Percentiles rank a stretch among this genome's conserved stretches.
Evolutionary conservation across 2,888 invertebrate species (phyloP).

Genomic region (Synergus umbraculus): DNA sequence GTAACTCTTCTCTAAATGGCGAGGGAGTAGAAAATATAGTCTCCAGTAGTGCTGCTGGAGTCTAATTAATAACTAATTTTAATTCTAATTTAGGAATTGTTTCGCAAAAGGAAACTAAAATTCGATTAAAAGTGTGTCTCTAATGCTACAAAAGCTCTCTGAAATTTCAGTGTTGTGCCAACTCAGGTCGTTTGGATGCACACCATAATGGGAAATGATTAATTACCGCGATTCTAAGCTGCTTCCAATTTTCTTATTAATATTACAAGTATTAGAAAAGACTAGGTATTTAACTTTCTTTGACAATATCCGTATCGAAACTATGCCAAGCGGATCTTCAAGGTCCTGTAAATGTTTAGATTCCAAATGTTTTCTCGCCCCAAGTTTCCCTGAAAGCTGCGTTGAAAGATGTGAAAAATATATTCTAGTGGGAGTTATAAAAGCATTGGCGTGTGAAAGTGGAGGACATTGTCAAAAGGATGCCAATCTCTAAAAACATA

Average conservation of each 20-base stretch:
- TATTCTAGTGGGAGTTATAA: not conserved
- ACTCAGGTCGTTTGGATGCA: too few relatives aligned
- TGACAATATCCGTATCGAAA: not conserved
- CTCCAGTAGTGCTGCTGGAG: not conserved
- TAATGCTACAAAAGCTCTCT: too few relatives aligned
- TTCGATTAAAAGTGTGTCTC: too few relatives aligned
- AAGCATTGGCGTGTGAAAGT: not conserved
- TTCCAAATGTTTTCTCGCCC: slow-evolving; percentile 18
- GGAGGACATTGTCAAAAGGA: not conserved
- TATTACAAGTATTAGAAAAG: not conserved
- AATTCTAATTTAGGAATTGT: too few relatives aligned
- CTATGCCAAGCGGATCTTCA: not conserved
- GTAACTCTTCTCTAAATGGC: slow-evolving; percentile 33
- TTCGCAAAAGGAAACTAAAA: too few relatives aligned
- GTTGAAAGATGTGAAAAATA: not conserved
- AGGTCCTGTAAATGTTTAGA: slow-evolving; percentile 1
- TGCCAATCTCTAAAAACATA: not conserved
- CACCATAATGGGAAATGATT: too few relatives aligned
- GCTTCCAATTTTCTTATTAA: not conserved
- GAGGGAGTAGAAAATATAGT: slow-evolving; percentile 28
- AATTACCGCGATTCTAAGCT: too few relatives aligned
- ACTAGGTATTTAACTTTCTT: not conserved
- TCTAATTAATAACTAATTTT: not conserved
- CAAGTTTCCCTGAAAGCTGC: not conserved
- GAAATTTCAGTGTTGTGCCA: too few relatives aligned